Percentiles rank a stretch among this genome's conserved stretches.
phyloP scores from a whole-genome alignment of 2,113 vertebrate species.

The Perca schrenkii region DNA sequence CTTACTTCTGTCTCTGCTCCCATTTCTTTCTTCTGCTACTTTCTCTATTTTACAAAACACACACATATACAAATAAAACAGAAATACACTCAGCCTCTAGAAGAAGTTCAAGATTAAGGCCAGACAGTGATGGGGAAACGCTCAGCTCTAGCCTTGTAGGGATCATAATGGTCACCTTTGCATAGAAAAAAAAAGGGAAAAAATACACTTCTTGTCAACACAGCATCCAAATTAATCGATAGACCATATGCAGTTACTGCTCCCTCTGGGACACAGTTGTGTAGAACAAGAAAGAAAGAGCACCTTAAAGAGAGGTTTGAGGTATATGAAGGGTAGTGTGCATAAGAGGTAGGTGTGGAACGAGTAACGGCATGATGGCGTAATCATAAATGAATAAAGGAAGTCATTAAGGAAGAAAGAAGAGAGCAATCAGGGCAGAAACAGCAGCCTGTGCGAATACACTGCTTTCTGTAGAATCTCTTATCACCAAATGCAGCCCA shows the following conservation, averaged over 20 bases:
- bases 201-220: conserved; percentile 42
- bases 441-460: neutral
- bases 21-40: neutral
- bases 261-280: neutral
- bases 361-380: neutral
- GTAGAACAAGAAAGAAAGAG: conserved; percentile 5
- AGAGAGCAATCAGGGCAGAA: conserved; percentile 12
- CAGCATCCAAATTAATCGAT: conserved; percentile 51
- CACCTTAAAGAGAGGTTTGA: conserved; percentile 4
- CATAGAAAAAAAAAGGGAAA: conserved; percentile 29
- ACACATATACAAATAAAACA: neutral
- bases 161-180: conserved; percentile 47
- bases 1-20: conserved; percentile 5
- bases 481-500: conserved; percentile 39
- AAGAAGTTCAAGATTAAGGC: neutral
- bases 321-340: neutral
- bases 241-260: conserved; percentile 49
- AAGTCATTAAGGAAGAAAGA: conserved; percentile 39
- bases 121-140: neutral
- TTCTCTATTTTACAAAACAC: neutral
- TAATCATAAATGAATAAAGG: conserved; percentile 20
- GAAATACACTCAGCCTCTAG: neutral
- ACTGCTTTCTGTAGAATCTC: conserved; percentile 13
- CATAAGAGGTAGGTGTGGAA: conserved; percentile 14
- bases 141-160: conserved; percentile 26